Base-by-base conservation (phyloP, 1,140 invertebrate species). In the Littorina saxatilis region DNA sequence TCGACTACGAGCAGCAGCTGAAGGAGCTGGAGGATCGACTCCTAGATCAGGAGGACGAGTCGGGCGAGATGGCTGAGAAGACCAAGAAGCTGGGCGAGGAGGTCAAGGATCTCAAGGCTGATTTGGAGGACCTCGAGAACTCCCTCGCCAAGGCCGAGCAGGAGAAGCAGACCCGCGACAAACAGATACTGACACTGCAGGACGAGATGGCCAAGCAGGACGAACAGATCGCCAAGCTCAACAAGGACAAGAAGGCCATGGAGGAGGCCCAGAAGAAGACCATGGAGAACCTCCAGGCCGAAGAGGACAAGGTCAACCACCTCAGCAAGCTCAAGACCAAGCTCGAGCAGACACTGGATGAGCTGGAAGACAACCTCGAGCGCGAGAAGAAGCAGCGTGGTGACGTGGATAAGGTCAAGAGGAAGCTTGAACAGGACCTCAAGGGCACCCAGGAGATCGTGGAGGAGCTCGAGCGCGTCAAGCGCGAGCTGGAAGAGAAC, bases 261-360 rank as follows among this genome's bases (percentile, higher is more conserved):
- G 98, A 98, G 79, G 99, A 99, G 92, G 94, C 95, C 88, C 97
- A 96, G 93, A 98, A 98, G 93, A 99, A 99, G 95, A 97, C 98
- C 79, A 94, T 96, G 87, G 98, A 99, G 92, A 97, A 99, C 92
- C 95, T 99, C 20, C 97, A 99, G 93, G 96, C 97, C 84, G 97
- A 98, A 88, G 99, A 99, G 93, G 99, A 99, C 94, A 99, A 99
- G 94, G 97, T 98, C 89, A 99, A 99, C 94, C 98, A 99, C 94
- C 95, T 99, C 89, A 99, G 97, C 95, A 99, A 99, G 94, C 97
- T 99, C 81, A 99, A 99, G 94, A 95, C 96, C 88, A 99, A 99
- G 94, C 94, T 99, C 88, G 98, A 99, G 94, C 97, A 98, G 92
- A 99, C 98, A 87, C 95, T 99, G 79, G 98, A 99, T 92, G 98